phyloP scores from a whole-genome alignment of 1,140 invertebrate genomes.

The Periplaneta americana region DNA sequence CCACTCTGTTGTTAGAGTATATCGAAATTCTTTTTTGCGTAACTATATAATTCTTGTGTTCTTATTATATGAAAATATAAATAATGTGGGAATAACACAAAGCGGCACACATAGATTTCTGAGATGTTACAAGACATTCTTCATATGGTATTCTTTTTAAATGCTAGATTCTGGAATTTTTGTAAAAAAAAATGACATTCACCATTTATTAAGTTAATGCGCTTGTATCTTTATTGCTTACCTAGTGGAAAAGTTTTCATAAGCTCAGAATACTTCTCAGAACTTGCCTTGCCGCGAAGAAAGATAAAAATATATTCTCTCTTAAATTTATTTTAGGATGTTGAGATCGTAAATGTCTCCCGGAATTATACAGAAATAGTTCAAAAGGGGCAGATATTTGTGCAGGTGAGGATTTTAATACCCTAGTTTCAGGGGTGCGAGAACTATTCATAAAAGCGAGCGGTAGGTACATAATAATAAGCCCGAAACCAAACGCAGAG shows the following conservation, averaged over 20 bases:
- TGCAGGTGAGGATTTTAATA: neutral
- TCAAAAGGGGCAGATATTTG: neutral
- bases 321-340: neutral
- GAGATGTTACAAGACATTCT: too few species aligned
- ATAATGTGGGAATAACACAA: too few species aligned
- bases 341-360: neutral
- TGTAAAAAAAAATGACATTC: too few species aligned
- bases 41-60: too few species aligned
- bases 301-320: neutral
- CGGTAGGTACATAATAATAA: neutral
- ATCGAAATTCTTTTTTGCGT: too few species aligned
- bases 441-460: neutral
- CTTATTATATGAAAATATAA: too few species aligned
- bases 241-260: neutral
- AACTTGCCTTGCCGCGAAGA: neutral
- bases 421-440: neutral
- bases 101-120: too few species aligned
- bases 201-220: too few species aligned
- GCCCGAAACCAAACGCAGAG: neutral
- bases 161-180: too few species aligned
- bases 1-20: too few species aligned
- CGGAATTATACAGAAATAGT: neutral
- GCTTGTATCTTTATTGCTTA: neutral
- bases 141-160: too few species aligned
- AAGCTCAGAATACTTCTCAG: neutral